Base-by-base conservation (phyloP, 2,797 vertebrate genomes). In the Ciconia nigra region DNA sequence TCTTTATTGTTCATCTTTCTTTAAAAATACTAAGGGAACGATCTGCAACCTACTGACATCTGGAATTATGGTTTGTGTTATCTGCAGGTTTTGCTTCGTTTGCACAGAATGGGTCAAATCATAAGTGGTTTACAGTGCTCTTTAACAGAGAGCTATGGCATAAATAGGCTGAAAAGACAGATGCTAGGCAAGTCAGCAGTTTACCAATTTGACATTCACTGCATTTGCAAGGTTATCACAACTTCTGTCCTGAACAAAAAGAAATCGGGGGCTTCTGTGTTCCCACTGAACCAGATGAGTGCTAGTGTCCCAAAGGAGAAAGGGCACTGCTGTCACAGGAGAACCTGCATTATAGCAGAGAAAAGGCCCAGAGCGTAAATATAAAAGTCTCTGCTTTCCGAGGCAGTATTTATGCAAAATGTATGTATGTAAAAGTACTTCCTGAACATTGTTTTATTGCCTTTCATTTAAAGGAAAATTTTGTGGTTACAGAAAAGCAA, bases 151-250 rank as follows among this genome's bases (percentile, higher is more conserved):
- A 89, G 26, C 67, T 76, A 54, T 35, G 79, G 86, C 90, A 89
- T 84, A 91, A 97, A 89, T 76, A 76, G 66, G 49, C 81, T 91
- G 85, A 90, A 80, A 93, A 89, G 83, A 59, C 47, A 92, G 83
- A 42, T 49, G 51, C 51, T 83, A 70, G 37, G 80, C 88, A 92
- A 93, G 88, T 88, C 90, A 88, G 87, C 90, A 86, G 35, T 95
- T 91, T 93, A 90, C 70, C 3, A 2, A 59, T 95, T 87, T 87
- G 90, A 93, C 90, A 77, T 94, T 92, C 85, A 73, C 28, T 84
- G 55, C 25, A 59, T 96, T 93, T 94, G 70, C 90, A 94, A 94
- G 67, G 78, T 96, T 90, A 93, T 83, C 55, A 70, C 31, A 79
- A 69, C 77, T 96, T 90, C 33, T 79, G 28, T 46, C 46, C 33